Percentiles rank a stretch among this genome's conserved stretches.
Conservation (phyloP, 1,140 invertebrate species). For the Drosophila willistoni region DNA sequence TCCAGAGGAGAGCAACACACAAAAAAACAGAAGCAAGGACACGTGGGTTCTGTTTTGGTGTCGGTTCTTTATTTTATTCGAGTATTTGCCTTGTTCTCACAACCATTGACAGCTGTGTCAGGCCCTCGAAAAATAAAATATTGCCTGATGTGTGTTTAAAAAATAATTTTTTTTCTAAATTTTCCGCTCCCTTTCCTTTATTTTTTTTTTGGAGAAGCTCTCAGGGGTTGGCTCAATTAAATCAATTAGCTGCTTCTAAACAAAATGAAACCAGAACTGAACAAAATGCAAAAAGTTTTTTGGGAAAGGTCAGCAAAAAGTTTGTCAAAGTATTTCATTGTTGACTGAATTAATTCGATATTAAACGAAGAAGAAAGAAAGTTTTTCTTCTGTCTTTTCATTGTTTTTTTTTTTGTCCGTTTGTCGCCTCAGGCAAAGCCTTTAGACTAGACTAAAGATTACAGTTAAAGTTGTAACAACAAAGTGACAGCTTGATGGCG, state of each 20-base stretch:
- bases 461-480: constrained; percentile 7
- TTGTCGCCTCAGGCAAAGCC: not conserved
- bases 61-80: constrained; percentile 13
- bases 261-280: constrained; percentile 38
- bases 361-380: constrained; percentile 15
- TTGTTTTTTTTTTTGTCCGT: not conserved
- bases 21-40: constrained; percentile 28
- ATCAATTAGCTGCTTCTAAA: constrained; percentile 32
- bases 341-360: constrained; percentile 51
- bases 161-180: constrained; percentile 5
- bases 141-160: constrained; percentile 11
- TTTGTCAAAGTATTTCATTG: constrained; percentile 50
- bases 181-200: not conserved
- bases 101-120: constrained; percentile 47
- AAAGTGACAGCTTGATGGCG: not conserved
- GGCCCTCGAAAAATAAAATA: not conserved
- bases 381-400: constrained; percentile 1
- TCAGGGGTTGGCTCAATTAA: not conserved
- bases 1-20: constrained; percentile 5
- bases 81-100: constrained; percentile 27
- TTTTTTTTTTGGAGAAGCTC: not conserved
- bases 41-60: constrained; percentile 50
- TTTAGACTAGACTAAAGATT: constrained; percentile 10
- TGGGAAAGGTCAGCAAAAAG: constrained; percentile 8
- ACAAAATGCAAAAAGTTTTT: constrained; percentile 28